Conservation (phyloP, 2,888 invertebrate species). For the Phanerotoma sp. region DNA sequence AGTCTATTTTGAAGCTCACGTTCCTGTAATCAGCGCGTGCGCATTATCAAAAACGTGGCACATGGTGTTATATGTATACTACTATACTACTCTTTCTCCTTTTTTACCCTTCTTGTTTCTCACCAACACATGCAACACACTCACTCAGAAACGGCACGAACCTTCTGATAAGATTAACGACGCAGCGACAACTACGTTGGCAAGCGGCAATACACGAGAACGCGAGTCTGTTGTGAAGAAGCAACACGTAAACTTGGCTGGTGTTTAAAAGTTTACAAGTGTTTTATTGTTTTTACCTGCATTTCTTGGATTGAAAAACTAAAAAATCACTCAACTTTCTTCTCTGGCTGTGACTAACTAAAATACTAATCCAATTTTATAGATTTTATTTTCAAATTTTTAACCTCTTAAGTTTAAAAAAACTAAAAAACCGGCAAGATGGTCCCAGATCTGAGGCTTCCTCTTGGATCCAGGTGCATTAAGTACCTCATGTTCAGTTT, state of each 20-base stretch:
- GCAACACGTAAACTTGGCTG: neutral
- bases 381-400: no score
- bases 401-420: slow-evolving; percentile 9
- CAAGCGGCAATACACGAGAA: neutral
- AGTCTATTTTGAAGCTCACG: neutral
- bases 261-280: neutral
- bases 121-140: neutral
- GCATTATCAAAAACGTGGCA: neutral
- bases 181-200: slow-evolving; percentile 2
- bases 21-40: neutral
- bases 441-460: slow-evolving; percentile 41
- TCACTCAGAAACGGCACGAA: neutral
- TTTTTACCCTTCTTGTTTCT: neutral
- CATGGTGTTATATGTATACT: no score
- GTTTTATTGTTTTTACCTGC: no score
- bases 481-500: slow-evolving; percentile 73
- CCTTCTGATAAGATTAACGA: slow-evolving; percentile 14
- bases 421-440: slow-evolving; percentile 29
- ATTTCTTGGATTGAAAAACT: no score
- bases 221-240: neutral
- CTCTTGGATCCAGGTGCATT: slow-evolving; percentile 63
- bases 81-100: no score
- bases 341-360: no score
- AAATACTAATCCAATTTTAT: no score
- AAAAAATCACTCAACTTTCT: no score